Evolutionary conservation across 2,113 vertebrate genomes (phyloP).

Genomic region (Fulica atra): DNA sequence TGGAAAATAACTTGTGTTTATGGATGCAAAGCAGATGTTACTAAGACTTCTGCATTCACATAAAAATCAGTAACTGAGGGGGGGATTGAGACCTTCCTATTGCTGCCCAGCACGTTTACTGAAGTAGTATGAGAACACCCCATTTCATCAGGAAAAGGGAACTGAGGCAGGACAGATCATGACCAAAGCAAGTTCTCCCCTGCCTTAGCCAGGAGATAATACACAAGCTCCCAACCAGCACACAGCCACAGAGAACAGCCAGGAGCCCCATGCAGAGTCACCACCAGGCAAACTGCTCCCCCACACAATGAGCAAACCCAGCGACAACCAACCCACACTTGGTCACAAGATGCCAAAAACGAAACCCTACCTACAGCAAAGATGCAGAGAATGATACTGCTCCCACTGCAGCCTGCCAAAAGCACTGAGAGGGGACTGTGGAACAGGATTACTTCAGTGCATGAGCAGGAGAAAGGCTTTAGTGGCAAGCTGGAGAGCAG

Average conservation of each 20-base stretch:
- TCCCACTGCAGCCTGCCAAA: background rate
- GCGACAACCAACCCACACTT: background rate
- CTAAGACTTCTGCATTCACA: background rate
- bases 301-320: background rate
- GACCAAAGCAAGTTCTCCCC: background rate
- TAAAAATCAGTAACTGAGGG: background rate
- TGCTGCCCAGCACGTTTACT: background rate
- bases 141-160: background rate
- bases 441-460: background rate
- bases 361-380: background rate
- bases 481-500: background rate
- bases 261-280: background rate
- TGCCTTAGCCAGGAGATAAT: background rate
- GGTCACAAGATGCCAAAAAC: background rate
- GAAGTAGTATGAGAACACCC: background rate
- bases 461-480: background rate
- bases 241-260: fast-evolving
- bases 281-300: background rate
- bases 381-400: background rate
- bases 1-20: background rate
- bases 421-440: background rate
- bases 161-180: background rate
- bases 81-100: background rate
- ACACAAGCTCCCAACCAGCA: background rate
- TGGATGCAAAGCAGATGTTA: background rate